Evolutionary conservation across 2,797 vertebrate genomes (phyloP), one percentile per base, ranked within the genome.

Genomic region (Lutjanus argentimaculatus): DNA sequence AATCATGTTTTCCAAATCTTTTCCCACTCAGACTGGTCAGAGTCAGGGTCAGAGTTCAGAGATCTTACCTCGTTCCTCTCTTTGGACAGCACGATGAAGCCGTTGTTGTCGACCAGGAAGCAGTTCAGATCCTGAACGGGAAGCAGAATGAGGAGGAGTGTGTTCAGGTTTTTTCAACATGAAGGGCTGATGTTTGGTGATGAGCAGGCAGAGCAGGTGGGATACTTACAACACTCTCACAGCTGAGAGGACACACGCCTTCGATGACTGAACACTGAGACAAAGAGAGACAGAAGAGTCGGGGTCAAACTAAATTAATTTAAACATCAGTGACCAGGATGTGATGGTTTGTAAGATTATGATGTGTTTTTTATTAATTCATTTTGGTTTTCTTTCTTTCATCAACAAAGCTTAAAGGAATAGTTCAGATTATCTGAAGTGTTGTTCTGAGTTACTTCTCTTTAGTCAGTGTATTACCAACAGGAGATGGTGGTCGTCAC

Each of bases 51-150:
- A 25, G 16, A 45, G 52, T 4, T 22, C 4, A 2, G 43, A 13
- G 8, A 1, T 65, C 94, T 90, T 64, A 99, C 98, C 94, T 99
- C 96, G 14, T 92, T 95, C 65, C 93, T 90, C 30, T 96, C 94
- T 93, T 97, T 96, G 40, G 98, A 98, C 87, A 98, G 72, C 13
- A 99, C 49, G 55, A 97, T 93, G 92, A 99, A 99, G 63, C 98
- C 98, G 0, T 99, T 99, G 87, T 96, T 97, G 93, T 99, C 98
- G 0, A 99, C 89, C 74, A 99, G 89, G 78, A 96, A 99, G 87
- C 98, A 99, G 89, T 94, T 97, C 67, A 99, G 93, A 48, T 96
- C 96, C 98, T 99, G 94, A 84, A 67, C 40, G 66, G 52, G 62
- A 83, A 72, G 49, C 2, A 67, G 57, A 19, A 59, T 8, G 52